A percentile compares a stretch with the other conserved stretches of the same genome.
phyloP scores from a whole-genome alignment of 2,113 vertebrate genomes.

The Dendrocopos noguchii region DNA sequence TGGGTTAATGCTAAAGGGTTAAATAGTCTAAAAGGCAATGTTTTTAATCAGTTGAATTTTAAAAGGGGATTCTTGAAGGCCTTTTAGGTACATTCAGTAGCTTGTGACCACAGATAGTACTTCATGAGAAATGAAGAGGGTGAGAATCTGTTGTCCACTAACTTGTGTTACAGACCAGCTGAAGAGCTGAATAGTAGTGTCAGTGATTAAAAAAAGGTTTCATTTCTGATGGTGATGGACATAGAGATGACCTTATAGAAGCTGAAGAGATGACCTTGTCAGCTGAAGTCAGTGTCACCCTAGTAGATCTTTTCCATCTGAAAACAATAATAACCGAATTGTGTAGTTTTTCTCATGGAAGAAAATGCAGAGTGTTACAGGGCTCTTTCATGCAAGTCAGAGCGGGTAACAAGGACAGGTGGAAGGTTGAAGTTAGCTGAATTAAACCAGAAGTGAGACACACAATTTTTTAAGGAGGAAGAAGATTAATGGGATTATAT shows the following conservation, averaged over 20 bases:
- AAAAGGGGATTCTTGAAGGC: background rate
- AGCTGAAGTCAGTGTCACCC: background rate
- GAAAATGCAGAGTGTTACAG: background rate
- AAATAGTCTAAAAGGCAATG: background rate
- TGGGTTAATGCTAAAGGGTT: too few relatives aligned
- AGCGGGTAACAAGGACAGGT: background rate
- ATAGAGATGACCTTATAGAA: background rate
- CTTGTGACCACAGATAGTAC: background rate
- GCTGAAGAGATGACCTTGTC: background rate
- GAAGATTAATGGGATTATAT: background rate
- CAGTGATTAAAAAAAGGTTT: background rate
- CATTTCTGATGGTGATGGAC: background rate
- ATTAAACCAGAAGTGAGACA: background rate
- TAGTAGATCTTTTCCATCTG: background rate
- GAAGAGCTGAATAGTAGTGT: background rate
- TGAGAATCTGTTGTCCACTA: background rate
- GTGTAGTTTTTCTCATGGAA: background rate
- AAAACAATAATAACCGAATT: background rate
- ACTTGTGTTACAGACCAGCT: background rate
- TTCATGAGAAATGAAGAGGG: background rate
- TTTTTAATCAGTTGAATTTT: background rate
- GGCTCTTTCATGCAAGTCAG: background rate
- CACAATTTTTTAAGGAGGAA: background rate
- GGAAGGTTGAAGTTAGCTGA: background rate
- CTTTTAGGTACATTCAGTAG: background rate